A percentile compares a stretch with the other conserved stretches of the same genome.
phyloP scores from a whole-genome alignment of 2,113 vertebrate species.

The Grantiella picta region DNA sequence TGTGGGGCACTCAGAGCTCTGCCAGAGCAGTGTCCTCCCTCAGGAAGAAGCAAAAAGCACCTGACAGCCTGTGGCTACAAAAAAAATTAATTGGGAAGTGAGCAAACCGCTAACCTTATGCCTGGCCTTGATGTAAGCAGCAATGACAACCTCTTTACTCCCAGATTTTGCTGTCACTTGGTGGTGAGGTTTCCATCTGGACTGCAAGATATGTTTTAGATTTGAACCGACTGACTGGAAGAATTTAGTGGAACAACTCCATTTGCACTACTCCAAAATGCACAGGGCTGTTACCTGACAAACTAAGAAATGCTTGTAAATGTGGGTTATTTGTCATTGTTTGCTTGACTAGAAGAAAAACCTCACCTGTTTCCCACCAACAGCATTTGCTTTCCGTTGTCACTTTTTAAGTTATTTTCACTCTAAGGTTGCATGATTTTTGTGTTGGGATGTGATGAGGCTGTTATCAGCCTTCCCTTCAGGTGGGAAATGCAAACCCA shows the following conservation, averaged over 20 bases:
- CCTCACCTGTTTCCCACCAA: neutral
- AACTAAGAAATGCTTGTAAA: neutral
- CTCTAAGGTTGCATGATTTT: neutral
- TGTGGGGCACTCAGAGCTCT: neutral
- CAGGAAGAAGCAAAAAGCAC: neutral
- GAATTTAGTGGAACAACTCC: neutral
- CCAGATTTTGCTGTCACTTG: conserved; percentile 19
- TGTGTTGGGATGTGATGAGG: neutral
- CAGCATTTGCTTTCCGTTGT: neutral
- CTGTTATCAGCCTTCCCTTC: neutral
- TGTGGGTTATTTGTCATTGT: neutral
- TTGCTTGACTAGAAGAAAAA: neutral
- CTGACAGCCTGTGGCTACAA: neutral
- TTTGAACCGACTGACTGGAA: neutral
- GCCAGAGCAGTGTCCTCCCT: neutral
- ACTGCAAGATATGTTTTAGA: neutral
- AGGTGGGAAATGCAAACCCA: neutral
- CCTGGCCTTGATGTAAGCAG: conserved; percentile 1
- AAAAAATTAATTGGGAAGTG: neutral
- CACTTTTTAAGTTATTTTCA: neutral
- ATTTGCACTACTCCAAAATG: neutral
- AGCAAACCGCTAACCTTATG: neutral
- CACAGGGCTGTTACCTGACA: neutral
- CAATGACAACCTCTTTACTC: neutral
- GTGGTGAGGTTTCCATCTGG: neutral